These are phyloP conservation scores for Aporophyla nigra DNA, from an alignment of 2,888 invertebrate genomes.

Conservation along the genomic window DNA sequence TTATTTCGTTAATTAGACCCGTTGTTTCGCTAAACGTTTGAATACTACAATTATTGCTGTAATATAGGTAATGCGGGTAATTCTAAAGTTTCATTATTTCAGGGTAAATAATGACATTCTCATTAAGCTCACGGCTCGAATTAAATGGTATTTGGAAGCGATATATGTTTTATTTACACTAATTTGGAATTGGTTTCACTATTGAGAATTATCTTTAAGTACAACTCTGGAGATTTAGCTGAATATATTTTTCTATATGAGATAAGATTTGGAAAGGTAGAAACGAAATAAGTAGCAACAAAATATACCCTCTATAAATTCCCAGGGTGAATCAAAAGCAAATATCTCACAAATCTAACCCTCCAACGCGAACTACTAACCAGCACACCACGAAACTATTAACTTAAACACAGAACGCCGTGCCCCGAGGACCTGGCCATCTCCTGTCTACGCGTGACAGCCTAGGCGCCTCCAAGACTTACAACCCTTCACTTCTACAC, in stretches of 20 bases:
- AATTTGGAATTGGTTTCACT: neutral
- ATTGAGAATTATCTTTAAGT: neutral
- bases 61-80: conserved; percentile 51
- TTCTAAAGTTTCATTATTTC: conserved; percentile 54
- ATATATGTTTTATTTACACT: conserved; percentile 11
- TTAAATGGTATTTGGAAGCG: conserved; percentile 29
- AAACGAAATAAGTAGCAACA: neutral
- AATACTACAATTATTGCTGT: conserved; percentile 58
- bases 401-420: conserved; percentile 63
- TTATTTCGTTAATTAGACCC: conserved; percentile 80
- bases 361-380: conserved; percentile 44
- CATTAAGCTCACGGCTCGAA: conserved; percentile 22
- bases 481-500: conserved; percentile 67
- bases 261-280: neutral
- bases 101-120: conserved; percentile 30
- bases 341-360: conserved; percentile 42
- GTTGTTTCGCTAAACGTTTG: conserved; percentile 74
- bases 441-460: conserved; percentile 76
- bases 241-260: neutral
- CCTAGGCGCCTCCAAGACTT: conserved; percentile 72
- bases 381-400: conserved; percentile 64
- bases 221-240: no score
- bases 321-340: conserved; percentile 31
- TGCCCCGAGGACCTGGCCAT: conserved; percentile 72
- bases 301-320: conserved; percentile 4